Evolutionary conservation across 2,113 vertebrate species (phyloP), one percentile per base, ranked within the genome.

Genomic region (Carettochelys insculpta): DNA sequence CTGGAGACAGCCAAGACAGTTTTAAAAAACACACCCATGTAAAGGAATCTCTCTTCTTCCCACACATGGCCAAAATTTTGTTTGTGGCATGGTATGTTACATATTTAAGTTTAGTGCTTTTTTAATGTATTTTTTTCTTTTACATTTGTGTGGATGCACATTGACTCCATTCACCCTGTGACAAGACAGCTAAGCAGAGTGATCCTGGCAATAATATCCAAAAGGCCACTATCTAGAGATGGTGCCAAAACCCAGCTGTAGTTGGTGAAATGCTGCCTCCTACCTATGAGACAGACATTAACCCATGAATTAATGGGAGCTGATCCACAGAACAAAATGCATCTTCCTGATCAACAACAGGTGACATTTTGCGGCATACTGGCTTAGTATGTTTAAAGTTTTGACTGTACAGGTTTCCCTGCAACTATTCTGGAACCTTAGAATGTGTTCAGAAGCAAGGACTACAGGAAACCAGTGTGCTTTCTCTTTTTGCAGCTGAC

Each of bases 281-380:
- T 73, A 56, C 54, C 79, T 45, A 10, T 76, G 76, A 79, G 92
- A 90, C 38, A 93, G 76, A 77, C 76, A 92, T 53, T 75, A 95
- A 76, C 17, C 45, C 71, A 86, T 45, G 0, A 82, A 94, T 94
- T 90, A 93, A 86, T 90, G 88, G 48, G 89, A 95, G 93, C 51
- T 6, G 0, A 77, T 58, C 90, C 53, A 47, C 22, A 29, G 84
- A 73, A 87, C 8, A 56, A 56, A 38, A 82, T 58, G 48, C 48
- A n/a, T 80, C 94, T 92, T 88, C 82, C 85, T 93, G 61, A 92
- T 89, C 61, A 89, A 92, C 77, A 45, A 88, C 92, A 85, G 89
- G 2, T 79, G 31, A 73, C 77, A 86, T 91, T 95, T 94, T 8
- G n/a, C 80, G 8, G 79, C 41, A 88, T 95, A 91, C 73, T 91